Conservation (phyloP, 2,888 invertebrate species). For the Pseudoips prasinana region DNA sequence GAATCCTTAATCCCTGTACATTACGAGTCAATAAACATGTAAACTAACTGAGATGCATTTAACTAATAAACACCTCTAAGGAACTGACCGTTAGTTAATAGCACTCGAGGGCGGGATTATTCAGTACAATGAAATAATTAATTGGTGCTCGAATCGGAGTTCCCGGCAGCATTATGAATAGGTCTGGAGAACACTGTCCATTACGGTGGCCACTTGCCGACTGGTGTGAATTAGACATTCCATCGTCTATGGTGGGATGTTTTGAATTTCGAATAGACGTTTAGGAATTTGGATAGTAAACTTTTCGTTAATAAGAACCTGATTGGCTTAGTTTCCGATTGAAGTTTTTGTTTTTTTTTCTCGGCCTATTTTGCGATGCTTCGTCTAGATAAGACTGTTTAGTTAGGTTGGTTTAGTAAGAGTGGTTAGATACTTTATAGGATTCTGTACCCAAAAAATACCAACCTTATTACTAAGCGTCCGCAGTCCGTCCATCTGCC, state of each 20-base stretch:
- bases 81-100: conserved; percentile 76
- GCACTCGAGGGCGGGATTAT: conserved; percentile 65
- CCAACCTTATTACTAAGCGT: too few species aligned
- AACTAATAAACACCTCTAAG: conserved; percentile 78
- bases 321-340: too few species aligned
- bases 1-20: conserved; percentile 25
- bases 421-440: too few species aligned
- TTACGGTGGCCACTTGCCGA: conserved; percentile 62
- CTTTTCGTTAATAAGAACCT: too few species aligned
- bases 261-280: conserved; percentile 42
- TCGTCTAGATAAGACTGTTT: too few species aligned
- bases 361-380: too few species aligned
- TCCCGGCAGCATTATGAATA: conserved; percentile 55
- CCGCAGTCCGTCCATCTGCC: too few species aligned
- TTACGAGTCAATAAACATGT: conserved; percentile 29
- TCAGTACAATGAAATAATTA: conserved; percentile 77
- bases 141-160: conserved; percentile 74
- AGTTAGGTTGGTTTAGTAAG: too few species aligned
- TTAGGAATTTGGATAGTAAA: conserved; percentile 27
- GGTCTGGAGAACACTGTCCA: conserved; percentile 58
- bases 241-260: conserved; percentile 35
- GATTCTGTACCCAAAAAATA: too few species aligned
- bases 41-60: conserved; percentile 59
- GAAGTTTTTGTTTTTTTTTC: too few species aligned
- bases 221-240: conserved; percentile 59